Conservation (phyloP, 1,140 invertebrate genomes). For the Neocloeon triangulifer region DNA sequence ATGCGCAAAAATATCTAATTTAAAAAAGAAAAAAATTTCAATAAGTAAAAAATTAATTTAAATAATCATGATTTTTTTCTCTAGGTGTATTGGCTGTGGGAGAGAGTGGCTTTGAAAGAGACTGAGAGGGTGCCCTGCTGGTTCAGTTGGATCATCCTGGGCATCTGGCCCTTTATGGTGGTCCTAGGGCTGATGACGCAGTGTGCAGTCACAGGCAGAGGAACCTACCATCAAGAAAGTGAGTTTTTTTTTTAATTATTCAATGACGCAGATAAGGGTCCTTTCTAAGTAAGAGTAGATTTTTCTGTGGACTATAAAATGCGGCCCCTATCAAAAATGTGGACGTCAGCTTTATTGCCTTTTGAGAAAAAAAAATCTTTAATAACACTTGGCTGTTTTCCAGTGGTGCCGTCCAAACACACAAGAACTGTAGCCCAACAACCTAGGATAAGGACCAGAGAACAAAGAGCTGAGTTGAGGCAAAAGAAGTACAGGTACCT, state of each 20-base stretch:
- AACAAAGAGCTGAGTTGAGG: conserved; percentile 47
- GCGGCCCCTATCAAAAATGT: too few species aligned
- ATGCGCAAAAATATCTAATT: too few species aligned
- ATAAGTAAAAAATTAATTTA: too few species aligned
- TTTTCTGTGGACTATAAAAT: too few species aligned
- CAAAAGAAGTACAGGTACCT: conserved; percentile 69
- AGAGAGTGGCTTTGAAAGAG: conserved; percentile 17
- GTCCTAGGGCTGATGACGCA: conserved; percentile 42
- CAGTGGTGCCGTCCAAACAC: conserved; percentile 18
- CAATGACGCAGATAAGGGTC: too few species aligned
- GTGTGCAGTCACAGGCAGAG: conserved; percentile 41
- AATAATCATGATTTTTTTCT: too few species aligned
- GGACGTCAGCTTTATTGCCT: too few species aligned
- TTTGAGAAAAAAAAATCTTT: too few species aligned
- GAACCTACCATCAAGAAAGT: conserved; percentile 39
- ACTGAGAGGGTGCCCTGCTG: conserved; percentile 35
- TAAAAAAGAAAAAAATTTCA: too few species aligned
- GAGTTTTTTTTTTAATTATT: conserved; percentile 9
- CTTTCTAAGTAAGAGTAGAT: too few species aligned
- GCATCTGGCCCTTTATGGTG: conserved; percentile 45
- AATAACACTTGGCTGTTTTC: too few species aligned
- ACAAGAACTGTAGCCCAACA: conserved; percentile 14
- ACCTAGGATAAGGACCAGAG: conserved; percentile 31
- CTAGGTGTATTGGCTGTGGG: conserved; percentile 46
- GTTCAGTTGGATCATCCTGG: conserved; percentile 51